Conservation (phyloP, 2,113 vertebrate species). For the Psophia crepitans region DNA sequence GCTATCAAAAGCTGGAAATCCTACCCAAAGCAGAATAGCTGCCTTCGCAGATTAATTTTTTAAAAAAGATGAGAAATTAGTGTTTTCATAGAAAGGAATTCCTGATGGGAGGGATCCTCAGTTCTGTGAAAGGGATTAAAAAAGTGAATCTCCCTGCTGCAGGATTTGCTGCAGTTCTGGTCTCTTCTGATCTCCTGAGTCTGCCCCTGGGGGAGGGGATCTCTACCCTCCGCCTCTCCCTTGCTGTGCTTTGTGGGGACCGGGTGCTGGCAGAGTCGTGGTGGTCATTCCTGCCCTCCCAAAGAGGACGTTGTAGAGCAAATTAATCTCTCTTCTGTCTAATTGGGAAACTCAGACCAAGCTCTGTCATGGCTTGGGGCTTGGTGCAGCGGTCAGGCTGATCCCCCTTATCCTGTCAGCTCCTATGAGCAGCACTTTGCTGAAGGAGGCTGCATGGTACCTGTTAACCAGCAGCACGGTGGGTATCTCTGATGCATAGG, state of each 20-base stretch:
- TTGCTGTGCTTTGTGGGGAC: neutral
- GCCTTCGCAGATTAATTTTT: neutral
- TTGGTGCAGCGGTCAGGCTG: neutral
- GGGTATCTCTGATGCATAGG: neutral
- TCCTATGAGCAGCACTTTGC: neutral
- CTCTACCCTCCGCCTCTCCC: neutral
- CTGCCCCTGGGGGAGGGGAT: neutral
- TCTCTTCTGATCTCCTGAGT: neutral
- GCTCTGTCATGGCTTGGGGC: neutral
- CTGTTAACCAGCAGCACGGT: neutral
- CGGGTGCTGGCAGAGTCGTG: neutral
- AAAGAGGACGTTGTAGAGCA: neutral
- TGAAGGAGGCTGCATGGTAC: neutral
- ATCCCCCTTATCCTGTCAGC: neutral
- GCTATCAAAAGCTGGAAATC: slow-evolving; percentile 23
- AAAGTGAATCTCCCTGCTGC: neutral
- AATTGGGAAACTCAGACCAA: neutral
- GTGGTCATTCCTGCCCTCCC: neutral
- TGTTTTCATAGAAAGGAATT: slow-evolving; percentile 15
- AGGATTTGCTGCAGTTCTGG: neutral
- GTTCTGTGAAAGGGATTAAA: neutral
- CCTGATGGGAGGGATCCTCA: neutral
- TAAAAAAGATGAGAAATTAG: neutral
- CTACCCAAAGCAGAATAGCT: neutral
- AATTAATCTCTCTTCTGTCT: neutral